Evolutionary conservation across 2,888 invertebrate species (phyloP).

Genomic region (Caenorhabditis wallacei): DNA sequence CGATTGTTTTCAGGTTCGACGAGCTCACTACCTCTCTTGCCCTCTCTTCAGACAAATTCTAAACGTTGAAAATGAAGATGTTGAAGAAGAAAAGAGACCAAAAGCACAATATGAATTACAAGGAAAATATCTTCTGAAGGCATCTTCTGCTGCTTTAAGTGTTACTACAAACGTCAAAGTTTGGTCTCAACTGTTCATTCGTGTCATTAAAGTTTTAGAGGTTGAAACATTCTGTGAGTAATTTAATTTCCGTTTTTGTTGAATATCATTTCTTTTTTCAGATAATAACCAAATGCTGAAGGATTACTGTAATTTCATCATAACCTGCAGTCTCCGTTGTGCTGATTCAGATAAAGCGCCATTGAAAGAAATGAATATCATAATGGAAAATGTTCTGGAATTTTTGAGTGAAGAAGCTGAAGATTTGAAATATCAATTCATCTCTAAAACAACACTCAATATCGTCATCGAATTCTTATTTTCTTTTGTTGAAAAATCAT

Average conservation of each 20-base stretch:
- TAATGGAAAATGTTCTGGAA: conserved; percentile 62
- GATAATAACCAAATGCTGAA: conserved; percentile 62
- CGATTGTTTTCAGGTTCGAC: conserved; percentile 43
- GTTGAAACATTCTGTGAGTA: conserved; percentile 56
- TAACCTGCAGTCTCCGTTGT: conserved; percentile 40
- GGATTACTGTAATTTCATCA: conserved; percentile 55
- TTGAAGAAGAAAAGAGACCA: conserved; percentile 52
- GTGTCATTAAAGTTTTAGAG: conserved; percentile 50
- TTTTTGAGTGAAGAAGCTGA: conserved; percentile 63
- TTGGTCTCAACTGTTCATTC: conserved; percentile 47
- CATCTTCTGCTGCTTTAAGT: conserved; percentile 34
- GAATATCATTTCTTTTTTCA: conserved; percentile 10
- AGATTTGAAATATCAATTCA: conserved; percentile 49
- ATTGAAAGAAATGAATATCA: conserved; percentile 34
- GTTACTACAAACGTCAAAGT: conserved; percentile 59
- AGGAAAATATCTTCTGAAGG: conserved; percentile 46
- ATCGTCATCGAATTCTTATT: conserved; percentile 54
- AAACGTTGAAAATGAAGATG: conserved; percentile 53
- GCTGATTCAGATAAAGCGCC: conserved; percentile 37
- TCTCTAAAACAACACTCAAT: conserved; percentile 49
- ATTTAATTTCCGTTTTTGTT: neutral
- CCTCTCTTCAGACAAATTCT: conserved; percentile 51
- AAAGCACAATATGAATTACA: conserved; percentile 53
- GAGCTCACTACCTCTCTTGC: conserved; percentile 50
- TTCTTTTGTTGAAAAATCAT: conserved; percentile 48